Evolutionary conservation across 2,113 vertebrate genomes (phyloP).

Genomic region (Eolophus roseicapilla): DNA sequence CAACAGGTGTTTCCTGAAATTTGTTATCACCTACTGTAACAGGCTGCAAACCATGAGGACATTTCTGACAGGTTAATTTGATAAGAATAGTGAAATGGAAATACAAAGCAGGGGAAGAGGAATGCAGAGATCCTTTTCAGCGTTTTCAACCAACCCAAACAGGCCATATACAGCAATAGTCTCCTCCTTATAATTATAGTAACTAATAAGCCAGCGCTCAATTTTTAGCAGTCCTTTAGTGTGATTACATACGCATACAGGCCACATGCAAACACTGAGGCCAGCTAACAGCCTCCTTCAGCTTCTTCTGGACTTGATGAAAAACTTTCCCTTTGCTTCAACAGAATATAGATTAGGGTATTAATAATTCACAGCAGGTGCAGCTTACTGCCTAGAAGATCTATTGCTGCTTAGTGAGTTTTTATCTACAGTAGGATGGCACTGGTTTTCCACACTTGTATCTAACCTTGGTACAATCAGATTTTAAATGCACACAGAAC

Average conservation of each 20-base stretch:
- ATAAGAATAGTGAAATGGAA: background rate
- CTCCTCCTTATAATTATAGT: background rate
- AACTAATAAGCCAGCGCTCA: background rate
- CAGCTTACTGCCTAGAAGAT: background rate
- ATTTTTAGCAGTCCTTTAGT: background rate
- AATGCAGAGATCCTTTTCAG: background rate
- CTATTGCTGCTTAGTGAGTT: background rate
- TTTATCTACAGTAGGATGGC: background rate
- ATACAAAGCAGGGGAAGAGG: background rate
- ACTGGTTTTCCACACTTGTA: background rate
- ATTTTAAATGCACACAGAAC: background rate
- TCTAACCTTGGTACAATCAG: background rate
- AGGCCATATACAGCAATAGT: background rate
- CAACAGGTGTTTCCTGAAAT: background rate
- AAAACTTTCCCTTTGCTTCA: background rate
- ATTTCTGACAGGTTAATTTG: background rate
- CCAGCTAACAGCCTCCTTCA: background rate
- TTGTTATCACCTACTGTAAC: background rate
- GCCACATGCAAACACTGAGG: background rate
- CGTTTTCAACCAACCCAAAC: background rate
- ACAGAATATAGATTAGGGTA: background rate
- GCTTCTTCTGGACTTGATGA: background rate
- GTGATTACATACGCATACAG: fast-evolving
- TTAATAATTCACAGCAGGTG: background rate
- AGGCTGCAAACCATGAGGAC: background rate